phyloP scores from a whole-genome alignment of 2,888 invertebrate genomes.

The Yponomeuta malinellus region DNA sequence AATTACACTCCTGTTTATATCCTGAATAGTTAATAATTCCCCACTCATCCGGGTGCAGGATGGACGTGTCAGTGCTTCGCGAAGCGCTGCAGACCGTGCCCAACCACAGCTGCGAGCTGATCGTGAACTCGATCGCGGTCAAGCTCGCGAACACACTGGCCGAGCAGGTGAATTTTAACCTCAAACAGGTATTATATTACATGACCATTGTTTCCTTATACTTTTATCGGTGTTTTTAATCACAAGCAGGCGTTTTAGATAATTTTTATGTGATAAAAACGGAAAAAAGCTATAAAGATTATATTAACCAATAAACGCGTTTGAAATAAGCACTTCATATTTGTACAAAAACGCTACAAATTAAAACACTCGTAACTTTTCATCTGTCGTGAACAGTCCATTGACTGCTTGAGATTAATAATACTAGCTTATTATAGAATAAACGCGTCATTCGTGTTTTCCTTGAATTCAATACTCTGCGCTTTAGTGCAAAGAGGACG shows the following conservation, averaged over 20 bases:
- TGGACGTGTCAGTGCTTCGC: conserved; percentile 80
- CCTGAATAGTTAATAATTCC: not conserved
- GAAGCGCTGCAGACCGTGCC: conserved; percentile 91
- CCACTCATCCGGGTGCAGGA: conserved; percentile 36
- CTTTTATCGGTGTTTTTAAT: not conserved
- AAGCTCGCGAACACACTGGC: conserved; percentile 89
- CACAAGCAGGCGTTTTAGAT: conserved; percentile 14
- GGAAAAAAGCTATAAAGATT: not conserved
- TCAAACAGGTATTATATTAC: conserved; percentile 5
- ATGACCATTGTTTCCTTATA: not conserved
- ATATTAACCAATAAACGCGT: no score
- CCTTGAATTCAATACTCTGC: no score
- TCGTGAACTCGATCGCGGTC: conserved; percentile 87
- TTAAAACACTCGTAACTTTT: no score
- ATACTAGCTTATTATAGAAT: no score
- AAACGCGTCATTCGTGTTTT: no score
- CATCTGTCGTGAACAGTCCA: no score
- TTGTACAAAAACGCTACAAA: no score
- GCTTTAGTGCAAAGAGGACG: no score
- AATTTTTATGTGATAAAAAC: conserved; percentile 8
- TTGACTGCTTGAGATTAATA: no score
- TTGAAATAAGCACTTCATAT: no score
- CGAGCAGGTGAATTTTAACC: conserved; percentile 75
- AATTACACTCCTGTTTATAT: not conserved
- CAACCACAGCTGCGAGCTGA: conserved; percentile 88